Evolutionary conservation across 2,888 invertebrate species (phyloP), one percentile per base, ranked within the genome.

Genomic region (Habroteleia sp.): DNA sequence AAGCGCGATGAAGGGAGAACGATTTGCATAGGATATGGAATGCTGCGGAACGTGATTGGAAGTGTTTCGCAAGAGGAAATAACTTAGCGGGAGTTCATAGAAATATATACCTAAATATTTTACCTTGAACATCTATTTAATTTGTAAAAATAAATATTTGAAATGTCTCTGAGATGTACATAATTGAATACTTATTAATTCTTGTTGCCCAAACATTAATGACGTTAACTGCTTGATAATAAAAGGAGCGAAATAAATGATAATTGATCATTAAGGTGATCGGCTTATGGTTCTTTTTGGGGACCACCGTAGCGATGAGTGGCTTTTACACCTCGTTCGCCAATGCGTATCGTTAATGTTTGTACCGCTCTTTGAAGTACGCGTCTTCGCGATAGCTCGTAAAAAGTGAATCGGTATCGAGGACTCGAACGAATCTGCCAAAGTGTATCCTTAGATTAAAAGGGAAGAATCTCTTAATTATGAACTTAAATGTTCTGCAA

Each of bases 1-100:
- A 27, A 27, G 35, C 31, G 48, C 31, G 33, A 50, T 39, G 50
- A 69, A 60, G 50, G 44, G 60, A 54, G 52, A 31, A 52, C 65
- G 50, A 72, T 58, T 72, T 72, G 72, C 72, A 72, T 65, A 58
- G 65, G 72, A 58, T 65, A 58, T 42, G 72, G 63, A 72, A 72
- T 65, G 72, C 58, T 48, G 27, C 48, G 56, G 23, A 63, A 63
- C 63, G 58, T 52, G 72, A 73, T 73, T 50, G 65, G 52, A 66
- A 65, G 73, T 35, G 37, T 56, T 63, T 56, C 41, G 39, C 58
- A 50, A 37, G 63, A 41, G 56, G 54, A 44, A 65, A 58, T 58
- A 65, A 44, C 27, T 4, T 41, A 27, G 54, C 42, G 69, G 52
- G 31, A 56, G 54, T 54, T 66, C 56, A 3, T 7, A 44, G 16